These are phyloP conservation scores for Heliconius hewitsoni DNA, from an alignment of 1,140 invertebrate genomes.

Conservation along the genomic window DNA sequence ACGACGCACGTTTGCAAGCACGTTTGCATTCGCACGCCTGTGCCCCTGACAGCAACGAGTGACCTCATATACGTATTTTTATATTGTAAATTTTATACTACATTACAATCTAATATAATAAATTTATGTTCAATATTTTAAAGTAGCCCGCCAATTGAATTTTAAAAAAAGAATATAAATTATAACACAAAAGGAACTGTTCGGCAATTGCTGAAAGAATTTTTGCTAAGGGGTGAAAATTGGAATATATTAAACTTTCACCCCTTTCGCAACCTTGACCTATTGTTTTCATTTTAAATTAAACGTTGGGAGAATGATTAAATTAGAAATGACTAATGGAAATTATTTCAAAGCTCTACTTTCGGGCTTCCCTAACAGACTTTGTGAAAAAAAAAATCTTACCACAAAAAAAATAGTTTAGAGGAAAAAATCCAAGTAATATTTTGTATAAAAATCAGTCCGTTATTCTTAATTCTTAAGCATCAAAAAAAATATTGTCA, in stretches of 20 bases:
- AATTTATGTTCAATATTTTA: background rate
- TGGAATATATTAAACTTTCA: slow-evolving; percentile 23
- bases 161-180: background rate
- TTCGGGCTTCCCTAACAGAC: no score
- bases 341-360: background rate
- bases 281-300: background rate
- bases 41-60: no score
- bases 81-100: no score
- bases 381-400: no score
- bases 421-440: no score
- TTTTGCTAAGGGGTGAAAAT: slow-evolving; percentile 6
- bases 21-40: no score
- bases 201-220: background rate
- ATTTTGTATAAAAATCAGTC: no score
- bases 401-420: no score
- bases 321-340: background rate
- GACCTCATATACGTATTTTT: no score
- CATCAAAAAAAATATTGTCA: no score
- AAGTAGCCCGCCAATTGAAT: background rate
- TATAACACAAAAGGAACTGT: background rate
- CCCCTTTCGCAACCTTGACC: slow-evolving; percentile 24
- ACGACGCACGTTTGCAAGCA: no score
- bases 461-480: no score
- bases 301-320: background rate
- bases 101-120: background rate